Evolutionary conservation across 2,113 vertebrate species (phyloP).

Genomic region (Lanius ludovicianus): DNA sequence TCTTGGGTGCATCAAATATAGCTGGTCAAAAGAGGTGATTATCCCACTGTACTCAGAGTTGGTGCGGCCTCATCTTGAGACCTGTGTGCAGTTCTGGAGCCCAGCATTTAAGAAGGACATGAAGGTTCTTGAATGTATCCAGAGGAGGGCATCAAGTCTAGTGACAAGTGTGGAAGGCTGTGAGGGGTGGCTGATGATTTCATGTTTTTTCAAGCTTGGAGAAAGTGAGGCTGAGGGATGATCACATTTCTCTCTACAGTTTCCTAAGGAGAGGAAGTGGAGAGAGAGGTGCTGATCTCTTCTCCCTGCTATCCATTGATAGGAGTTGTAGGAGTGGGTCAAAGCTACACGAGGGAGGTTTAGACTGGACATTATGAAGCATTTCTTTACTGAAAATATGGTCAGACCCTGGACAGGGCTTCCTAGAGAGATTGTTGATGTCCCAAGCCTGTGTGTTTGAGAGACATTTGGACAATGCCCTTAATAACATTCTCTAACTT

Average conservation of each 20-base stretch:
- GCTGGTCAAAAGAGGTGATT: neutral
- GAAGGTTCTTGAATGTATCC: neutral
- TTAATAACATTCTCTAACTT: neutral
- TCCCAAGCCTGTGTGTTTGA: neutral
- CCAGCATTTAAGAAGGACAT: neutral
- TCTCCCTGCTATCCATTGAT: neutral
- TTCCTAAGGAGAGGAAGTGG: neutral
- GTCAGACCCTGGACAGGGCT: neutral
- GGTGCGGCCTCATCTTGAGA: neutral
- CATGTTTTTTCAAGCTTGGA: neutral
- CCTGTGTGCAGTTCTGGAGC: neutral
- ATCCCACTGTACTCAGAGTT: neutral
- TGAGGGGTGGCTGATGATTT: neutral
- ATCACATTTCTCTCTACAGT: neutral
- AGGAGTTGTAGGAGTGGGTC: neutral
- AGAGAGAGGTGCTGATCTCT: neutral
- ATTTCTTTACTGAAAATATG: neutral
- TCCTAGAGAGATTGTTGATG: neutral
- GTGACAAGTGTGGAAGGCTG: neutral
- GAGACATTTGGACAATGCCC: neutral
- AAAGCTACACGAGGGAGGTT: neutral
- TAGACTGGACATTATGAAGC: neutral
- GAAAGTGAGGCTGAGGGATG: neutral
- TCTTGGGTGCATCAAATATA: neutral
- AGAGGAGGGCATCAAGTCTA: neutral